Evolutionary conservation across 2,797 vertebrate species (phyloP), one percentile per base, ranked within the genome.

Genomic region (Tadarida brasiliensis): DNA sequence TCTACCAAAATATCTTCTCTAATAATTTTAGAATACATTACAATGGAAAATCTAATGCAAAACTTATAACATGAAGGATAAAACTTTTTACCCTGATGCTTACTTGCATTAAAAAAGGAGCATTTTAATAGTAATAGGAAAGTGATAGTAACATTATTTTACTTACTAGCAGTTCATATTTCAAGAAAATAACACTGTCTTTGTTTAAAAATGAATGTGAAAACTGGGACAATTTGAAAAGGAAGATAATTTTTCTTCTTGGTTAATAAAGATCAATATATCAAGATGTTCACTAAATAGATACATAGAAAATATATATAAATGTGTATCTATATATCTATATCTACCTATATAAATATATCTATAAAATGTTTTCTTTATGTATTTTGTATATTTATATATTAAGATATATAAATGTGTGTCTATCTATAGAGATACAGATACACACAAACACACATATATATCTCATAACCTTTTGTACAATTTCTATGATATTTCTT

Each of bases 11-110:
- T 88, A 73, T 47, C 14, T 90, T 89, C 49, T 81, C 8, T 93
- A 92, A 95, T 71, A 16, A 92, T 86, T 94, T 94, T 90, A 84
- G 74, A 93, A 94, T 20, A 63, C 10, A 83, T 63, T 94, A 70
- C 49, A 71, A 5, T 73, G 22, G 26, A 78, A 86, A 49, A 96
- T 63, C 14, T 71, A 86, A 71, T n/a, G 2, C 24, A 93, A 85
- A 95, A 94, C 20, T 73, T 82, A 81, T 1, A 94, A 59, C 11
- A 56, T 61, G 3, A 71, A 80, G 33, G 4, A 85, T 82, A 78
- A 82, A 96, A 85, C 1, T 28, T 88, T 92, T 71, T 90, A 91
- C 17, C 6, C 35, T 30, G 11, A 54, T 87, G n/a, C 65, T 93
- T 96, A 78, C 33, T 91, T 87, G 10, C 17, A 74, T 85, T 35